These are phyloP conservation scores for Gibbula magus DNA, from an alignment of 2,888 invertebrate genomes.

Conservation along the genomic window DNA sequence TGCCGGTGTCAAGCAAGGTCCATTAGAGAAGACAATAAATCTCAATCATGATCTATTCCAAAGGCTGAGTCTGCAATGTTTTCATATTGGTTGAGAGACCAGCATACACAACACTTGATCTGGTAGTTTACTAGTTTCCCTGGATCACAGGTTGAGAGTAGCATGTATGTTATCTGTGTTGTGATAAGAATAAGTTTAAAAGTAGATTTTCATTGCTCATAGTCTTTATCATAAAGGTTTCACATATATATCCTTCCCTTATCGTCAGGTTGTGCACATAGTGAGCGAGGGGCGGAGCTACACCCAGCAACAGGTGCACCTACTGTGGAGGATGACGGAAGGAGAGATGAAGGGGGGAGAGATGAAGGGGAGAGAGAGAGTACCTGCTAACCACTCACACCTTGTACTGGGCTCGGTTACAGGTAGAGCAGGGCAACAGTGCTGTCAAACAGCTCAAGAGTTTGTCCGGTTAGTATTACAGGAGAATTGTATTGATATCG, in stretches of 20 bases:
- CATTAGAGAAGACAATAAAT: too few relatives aligned
- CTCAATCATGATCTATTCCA: too few relatives aligned
- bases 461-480: constrained; percentile 8
- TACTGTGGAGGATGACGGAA: constrained; percentile 32
- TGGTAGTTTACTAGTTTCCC: too few relatives aligned
- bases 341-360: not conserved
- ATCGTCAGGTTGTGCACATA: constrained; percentile 40
- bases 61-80: too few relatives aligned
- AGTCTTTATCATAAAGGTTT: not conserved
- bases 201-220: not conserved
- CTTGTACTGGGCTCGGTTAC: constrained; percentile 46
- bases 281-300: constrained; percentile 41
- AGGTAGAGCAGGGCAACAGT: constrained; percentile 26
- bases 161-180: not conserved
- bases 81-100: too few relatives aligned
- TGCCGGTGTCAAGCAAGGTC: too few relatives aligned
- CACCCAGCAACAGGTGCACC: constrained; percentile 45
- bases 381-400: constrained; percentile 40
- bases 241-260: too few relatives aligned
- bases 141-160: too few relatives aligned
- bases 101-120: too few relatives aligned
- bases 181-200: not conserved
- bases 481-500: not conserved
- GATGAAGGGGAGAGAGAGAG: not conserved
- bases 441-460: constrained; percentile 26